Evolutionary conservation across 2,888 invertebrate species (phyloP).

Genomic region (Plagodis dolabraria): DNA sequence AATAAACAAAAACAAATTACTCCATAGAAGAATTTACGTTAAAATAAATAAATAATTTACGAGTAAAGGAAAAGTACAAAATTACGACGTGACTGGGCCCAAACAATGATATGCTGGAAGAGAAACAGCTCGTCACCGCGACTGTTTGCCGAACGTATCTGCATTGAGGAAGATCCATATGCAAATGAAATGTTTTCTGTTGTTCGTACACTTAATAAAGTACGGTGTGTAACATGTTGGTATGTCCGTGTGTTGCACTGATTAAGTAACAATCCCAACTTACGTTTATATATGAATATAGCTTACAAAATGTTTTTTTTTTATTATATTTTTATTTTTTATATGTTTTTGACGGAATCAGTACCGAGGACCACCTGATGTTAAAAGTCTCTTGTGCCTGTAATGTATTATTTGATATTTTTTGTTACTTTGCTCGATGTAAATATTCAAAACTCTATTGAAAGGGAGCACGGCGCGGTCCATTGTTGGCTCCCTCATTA

Average conservation of each 20-base stretch:
- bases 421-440: no score
- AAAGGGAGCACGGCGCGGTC: no score
- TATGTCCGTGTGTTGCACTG: slow-evolving; percentile 9
- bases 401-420: no score
- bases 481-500: no score
- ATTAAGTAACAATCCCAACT: no score
- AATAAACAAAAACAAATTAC: background rate
- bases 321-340: no score
- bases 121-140: slow-evolving; percentile 38
- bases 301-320: no score
- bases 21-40: background rate
- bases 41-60: slow-evolving; percentile 11
- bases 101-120: slow-evolving; percentile 47
- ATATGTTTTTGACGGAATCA: no score
- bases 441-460: no score
- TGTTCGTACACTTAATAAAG: background rate
- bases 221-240: background rate
- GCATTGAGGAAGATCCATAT: slow-evolving; percentile 18
- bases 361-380: no score
- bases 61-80: slow-evolving; percentile 39
- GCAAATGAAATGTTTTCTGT: slow-evolving; percentile 12
- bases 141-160: slow-evolving; percentile 34
- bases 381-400: no score
- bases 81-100: slow-evolving; percentile 48
- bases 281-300: no score